These are phyloP conservation scores for Drosophila neonasuta DNA, from an alignment of 2,888 invertebrate genomes.

Conservation along the genomic window DNA sequence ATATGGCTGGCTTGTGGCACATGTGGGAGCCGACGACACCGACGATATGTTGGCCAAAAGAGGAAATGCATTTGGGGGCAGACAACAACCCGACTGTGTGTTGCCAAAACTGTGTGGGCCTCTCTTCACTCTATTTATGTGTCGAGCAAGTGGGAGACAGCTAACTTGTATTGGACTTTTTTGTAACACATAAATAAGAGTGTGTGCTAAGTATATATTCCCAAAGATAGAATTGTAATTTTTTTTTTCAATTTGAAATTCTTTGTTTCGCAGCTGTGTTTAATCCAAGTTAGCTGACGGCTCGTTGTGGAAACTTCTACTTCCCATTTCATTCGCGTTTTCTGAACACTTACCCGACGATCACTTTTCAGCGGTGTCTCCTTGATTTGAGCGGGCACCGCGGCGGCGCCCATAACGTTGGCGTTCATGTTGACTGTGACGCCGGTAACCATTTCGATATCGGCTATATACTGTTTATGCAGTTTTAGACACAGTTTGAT, in stretches of 20 bases:
- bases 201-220: conserved; percentile 33
- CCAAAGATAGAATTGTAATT: conserved; percentile 30
- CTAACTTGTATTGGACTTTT: conserved; percentile 39
- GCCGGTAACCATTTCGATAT: conserved; percentile 81
- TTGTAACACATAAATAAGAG: conserved; percentile 31
- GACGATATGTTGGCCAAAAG: conserved; percentile 63
- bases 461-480: conserved; percentile 63
- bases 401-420: conserved; percentile 78
- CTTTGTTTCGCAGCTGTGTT: conserved; percentile 7
- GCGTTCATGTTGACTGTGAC: conserved; percentile 79
- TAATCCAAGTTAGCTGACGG: conserved; percentile 33
- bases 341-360: conserved; percentile 81
- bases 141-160: conserved; percentile 46
- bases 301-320: not conserved
- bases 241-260: not conserved
- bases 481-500: conserved; percentile 64
- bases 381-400: conserved; percentile 72
- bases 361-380: conserved; percentile 81
- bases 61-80: conserved; percentile 78
- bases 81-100: conserved; percentile 55
- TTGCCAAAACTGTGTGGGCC: conserved; percentile 53
- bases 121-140: conserved; percentile 15
- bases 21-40: conserved; percentile 67
- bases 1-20: conserved; percentile 37
- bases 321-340: not conserved